Evolutionary conservation across 2,888 invertebrate species (phyloP), one percentile per base, ranked within the genome.

Genomic region (Corbicula japonica): DNA sequence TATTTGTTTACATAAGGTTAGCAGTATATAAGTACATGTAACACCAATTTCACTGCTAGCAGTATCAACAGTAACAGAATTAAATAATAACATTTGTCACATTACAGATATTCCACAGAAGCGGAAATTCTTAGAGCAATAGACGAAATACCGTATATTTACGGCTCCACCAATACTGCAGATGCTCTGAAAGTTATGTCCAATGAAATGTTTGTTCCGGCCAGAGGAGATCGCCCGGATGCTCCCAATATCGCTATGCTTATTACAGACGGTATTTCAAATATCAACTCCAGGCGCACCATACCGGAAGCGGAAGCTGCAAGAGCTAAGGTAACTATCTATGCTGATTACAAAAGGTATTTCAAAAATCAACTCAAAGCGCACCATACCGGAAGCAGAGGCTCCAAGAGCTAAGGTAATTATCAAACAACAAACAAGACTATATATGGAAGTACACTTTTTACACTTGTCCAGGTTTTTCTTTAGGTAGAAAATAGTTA

Each of bases 191-290:
- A 69, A 46, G 73, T 76, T 18, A 89, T 90, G 82, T 73, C 86
- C 5, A 72, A 79, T 15, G 50, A 65, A 6, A 88, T 92, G 91
- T 92, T 91, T 70, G 80, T 84, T 0, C 54, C 80, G 10, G 71
- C 60, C 8, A 87, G 88, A 41, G 90, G 89, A 18, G 92, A 92
- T 80, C 80, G 92, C 21, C 82, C 85, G 12, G 86, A 81, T 35
- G 90, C 88, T 5, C 84, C 74, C 10, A 90, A 92, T 76, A 74
- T 91, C 32, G 85, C 82, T 48, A 82, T 92, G 28, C 77, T 91
- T 8, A 71, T 92, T 34, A 89, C 91, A 34, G 91, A 92, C 65
- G 92, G 92, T 69, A 85, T 91, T 5, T 92, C 92, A 15, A 92
- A 91, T 73, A 90, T 92, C 48, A 90, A 92, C 73, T 73, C 88